A percentile compares a stretch with the other conserved stretches of the same genome.
These are phyloP conservation scores for Chaetodon auriga DNA, from an alignment of 2,113 vertebrate genomes.

Conservation along the genomic window DNA sequence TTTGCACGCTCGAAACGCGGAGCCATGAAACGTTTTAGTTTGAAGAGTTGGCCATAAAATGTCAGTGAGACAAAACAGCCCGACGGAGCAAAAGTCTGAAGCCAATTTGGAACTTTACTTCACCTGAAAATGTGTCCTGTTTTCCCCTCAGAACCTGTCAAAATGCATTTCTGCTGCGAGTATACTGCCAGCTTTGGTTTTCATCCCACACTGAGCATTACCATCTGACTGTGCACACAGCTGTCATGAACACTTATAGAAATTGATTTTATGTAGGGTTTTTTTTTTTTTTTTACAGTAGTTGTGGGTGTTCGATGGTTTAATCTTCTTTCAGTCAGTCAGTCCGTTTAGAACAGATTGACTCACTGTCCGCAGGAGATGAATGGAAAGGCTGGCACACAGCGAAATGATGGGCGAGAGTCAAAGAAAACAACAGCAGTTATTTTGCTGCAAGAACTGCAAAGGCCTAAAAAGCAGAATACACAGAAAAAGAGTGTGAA, in stretches of 20 bases:
- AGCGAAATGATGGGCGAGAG: slow-evolving; percentile 16
- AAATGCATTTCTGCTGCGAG: slow-evolving; percentile 2
- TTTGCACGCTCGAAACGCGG: neutral
- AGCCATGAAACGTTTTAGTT: neutral
- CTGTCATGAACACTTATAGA: slow-evolving; percentile 41
- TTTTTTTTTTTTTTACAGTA: slow-evolving; percentile 15
- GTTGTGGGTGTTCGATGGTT: slow-evolving; percentile 5
- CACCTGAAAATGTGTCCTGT: slow-evolving; percentile 24
- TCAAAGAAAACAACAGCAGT: slow-evolving; percentile 30
- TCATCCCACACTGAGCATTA: slow-evolving; percentile 33
- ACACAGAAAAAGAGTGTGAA: neutral
- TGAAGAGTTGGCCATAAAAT: slow-evolving; percentile 1
- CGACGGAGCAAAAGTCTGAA: neutral
- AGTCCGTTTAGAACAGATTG: slow-evolving; percentile 29
- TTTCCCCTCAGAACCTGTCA: slow-evolving; percentile 32
- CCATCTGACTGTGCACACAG: slow-evolving; percentile 21
- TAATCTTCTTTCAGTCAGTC: slow-evolving; percentile 30
- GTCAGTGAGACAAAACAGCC: slow-evolving; percentile 10
- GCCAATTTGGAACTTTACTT: slow-evolving; percentile 35
- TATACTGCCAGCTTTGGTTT: slow-evolving; percentile 24
- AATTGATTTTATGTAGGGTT: slow-evolving; percentile 42
- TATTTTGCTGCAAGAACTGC: slow-evolving; percentile 14
- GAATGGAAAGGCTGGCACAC: slow-evolving; percentile 14
- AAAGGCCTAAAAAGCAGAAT: slow-evolving; percentile 1
- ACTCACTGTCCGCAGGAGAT: slow-evolving; percentile 1